These are phyloP conservation scores for Caenorhabditis becei DNA, from an alignment of 2,888 invertebrate species.

Conservation along the genomic window DNA sequence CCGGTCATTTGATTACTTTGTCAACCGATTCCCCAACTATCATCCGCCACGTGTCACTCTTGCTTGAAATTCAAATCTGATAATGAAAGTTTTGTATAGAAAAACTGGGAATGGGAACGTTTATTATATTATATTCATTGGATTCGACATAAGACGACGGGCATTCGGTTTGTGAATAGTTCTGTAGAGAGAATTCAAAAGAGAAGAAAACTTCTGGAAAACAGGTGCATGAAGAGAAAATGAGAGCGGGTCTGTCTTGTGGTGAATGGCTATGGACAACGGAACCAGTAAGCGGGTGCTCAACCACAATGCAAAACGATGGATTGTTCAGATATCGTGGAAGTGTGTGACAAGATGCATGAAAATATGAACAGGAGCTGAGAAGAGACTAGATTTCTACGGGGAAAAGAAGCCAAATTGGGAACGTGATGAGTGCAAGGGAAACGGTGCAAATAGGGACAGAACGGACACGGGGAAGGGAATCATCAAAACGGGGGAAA, in stretches of 20 bases:
- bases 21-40: slow-evolving; percentile 58
- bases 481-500: not conserved
- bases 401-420: too few relatives aligned
- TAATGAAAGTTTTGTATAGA: slow-evolving; percentile 32
- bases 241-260: slow-evolving; percentile 6
- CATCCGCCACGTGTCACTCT: slow-evolving; percentile 40
- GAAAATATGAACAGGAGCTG: slow-evolving; percentile 34
- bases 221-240: not conserved
- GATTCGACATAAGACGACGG: slow-evolving; percentile 3
- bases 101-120: too few relatives aligned
- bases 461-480: not conserved
- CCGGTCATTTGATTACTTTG: slow-evolving; percentile 63
- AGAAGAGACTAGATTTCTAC: not conserved
- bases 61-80: slow-evolving; percentile 24
- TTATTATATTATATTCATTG: not conserved
- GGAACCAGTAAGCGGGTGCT: slow-evolving; percentile 56
- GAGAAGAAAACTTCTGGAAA: not conserved
- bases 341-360: slow-evolving; percentile 34
- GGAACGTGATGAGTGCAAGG: not conserved
- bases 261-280: slow-evolving; percentile 29
- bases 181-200: too few relatives aligned
- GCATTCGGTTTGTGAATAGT: not conserved
- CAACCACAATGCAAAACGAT: slow-evolving; percentile 45
- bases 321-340: slow-evolving; percentile 23
- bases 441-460: not conserved